Evolutionary conservation across 1,140 invertebrate species (phyloP), one percentile per base, ranked within the genome.

Genomic region (Palaemon carinicauda): DNA sequence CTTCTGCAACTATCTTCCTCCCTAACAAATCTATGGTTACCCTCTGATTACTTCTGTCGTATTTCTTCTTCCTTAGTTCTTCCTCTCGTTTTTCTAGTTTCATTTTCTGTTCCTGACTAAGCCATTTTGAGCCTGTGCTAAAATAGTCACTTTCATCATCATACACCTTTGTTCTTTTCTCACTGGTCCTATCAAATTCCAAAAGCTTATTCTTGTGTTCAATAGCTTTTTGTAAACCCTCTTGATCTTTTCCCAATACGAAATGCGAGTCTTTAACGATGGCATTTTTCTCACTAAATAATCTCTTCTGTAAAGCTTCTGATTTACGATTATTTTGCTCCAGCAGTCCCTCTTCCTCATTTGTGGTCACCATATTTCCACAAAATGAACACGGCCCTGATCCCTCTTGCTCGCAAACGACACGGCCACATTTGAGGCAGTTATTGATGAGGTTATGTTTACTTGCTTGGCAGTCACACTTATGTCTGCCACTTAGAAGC

Each of bases 61-160:
- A 94, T 89, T 95, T 95, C 88, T 93, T 92, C 0, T 94, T 94
- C 52, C 94, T 92, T 71, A 95, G 91, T 85, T 95, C 93, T 86
- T 95, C 94, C 91, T 96, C 94, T 24, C 95, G 94, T 89, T 95
- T 94, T 82, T 94, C 92, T 65, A 96, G 92, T 82, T 94, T 93
- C 53, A 94, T 93, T 89, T 95, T 93, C 90, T 98, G 95, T 15
- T 93, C 91, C 17, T 95, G 92, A 65, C 93, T 94, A 4, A 97
- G 91, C 97, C 97, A 98, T 27, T 95, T 95, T 15, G 95, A 95
- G 91, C 94, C 95, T 9, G 95, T 92, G 88, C 94, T 94, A 92
- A 97, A 99, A 91, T 99, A 99, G 92, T 99, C 98, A 88, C 95
- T 94, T 91, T 99, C 96, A 91, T 99, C 98, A 91, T 99, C 98